These are phyloP conservation scores for Phalloptychus januarius DNA, from an alignment of 2,797 vertebrate species.

Conservation along the genomic window DNA sequence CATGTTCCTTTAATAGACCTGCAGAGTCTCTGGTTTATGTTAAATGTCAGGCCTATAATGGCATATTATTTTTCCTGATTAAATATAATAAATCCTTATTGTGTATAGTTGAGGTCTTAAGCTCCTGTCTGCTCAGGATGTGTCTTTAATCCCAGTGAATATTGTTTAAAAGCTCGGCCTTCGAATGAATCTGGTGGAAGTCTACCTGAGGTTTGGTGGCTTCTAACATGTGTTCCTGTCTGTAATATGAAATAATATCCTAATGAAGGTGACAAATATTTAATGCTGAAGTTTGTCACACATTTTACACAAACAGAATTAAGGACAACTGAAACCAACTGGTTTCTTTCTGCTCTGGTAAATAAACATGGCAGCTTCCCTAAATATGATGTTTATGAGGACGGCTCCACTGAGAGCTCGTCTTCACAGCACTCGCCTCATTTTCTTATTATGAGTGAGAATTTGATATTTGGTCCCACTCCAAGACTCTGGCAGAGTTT, in stretches of 20 bases:
- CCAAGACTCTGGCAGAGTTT: constrained; percentile 20
- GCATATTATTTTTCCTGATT: constrained; percentile 44
- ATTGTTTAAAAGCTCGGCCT: constrained; percentile 25
- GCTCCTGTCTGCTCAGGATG: constrained; percentile 1
- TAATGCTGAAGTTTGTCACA: background rate
- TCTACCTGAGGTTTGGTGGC: background rate
- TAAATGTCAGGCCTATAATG: constrained; percentile 56
- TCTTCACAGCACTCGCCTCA: constrained; percentile 23
- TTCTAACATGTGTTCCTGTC: background rate
- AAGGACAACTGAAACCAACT: background rate
- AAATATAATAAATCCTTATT: constrained; percentile 56
- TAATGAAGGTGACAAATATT: background rate
- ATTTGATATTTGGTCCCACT: constrained; percentile 8
- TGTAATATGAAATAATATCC: background rate
- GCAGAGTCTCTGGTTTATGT: constrained; percentile 7
- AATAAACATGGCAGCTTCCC: constrained; percentile 40
- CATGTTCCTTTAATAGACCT: background rate
- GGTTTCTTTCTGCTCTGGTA: constrained; percentile 20
- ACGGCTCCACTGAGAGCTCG: constrained; percentile 16
- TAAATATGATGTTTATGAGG: constrained; percentile 35
- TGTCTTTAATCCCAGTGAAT: constrained; percentile 34
- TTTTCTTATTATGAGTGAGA: constrained; percentile 33
- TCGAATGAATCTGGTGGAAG: background rate
- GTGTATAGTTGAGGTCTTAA: constrained; percentile 43
- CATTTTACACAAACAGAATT: background rate